phyloP scores from a whole-genome alignment of 1,140 invertebrate species.

The Hirudo medicinalis region DNA sequence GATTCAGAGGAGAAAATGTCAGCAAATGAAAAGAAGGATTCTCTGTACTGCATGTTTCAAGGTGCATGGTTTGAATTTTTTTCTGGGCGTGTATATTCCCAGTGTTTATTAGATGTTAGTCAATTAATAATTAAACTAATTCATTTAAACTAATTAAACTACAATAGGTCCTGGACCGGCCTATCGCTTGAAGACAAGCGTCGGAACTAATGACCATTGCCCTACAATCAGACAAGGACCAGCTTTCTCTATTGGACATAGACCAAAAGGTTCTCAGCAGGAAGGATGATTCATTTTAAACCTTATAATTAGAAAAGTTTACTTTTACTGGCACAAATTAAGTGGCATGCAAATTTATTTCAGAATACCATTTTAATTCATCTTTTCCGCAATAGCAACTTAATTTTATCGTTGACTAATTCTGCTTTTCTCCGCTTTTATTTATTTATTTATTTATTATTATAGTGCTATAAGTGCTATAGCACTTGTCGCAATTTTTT shows the following conservation, averaged over 20 bases:
- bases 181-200: conserved; percentile 16
- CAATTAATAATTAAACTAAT: not conserved
- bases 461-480: too few species aligned
- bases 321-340: too few species aligned
- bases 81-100: too few species aligned
- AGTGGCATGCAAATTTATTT: too few species aligned
- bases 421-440: too few species aligned
- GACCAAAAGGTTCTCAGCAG: conserved; percentile 8
- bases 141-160: not conserved
- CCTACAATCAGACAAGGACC: conserved; percentile 16
- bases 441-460: too few species aligned
- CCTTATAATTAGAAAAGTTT: too few species aligned
- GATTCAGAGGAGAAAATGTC: not conserved
- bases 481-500: too few species aligned
- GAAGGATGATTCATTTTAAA: not conserved
- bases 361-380: too few species aligned
- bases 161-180: conserved; percentile 20
- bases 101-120: too few species aligned
- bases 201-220: conserved; percentile 21
- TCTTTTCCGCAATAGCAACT: too few species aligned
- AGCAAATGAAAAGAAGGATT: not conserved
- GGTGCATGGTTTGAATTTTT: not conserved
- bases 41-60: conserved; percentile 5
- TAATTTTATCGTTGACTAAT: too few species aligned
- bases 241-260: conserved; percentile 19